Evolutionary conservation across 2,113 vertebrate species (phyloP), one percentile per base, ranked within the genome.

Genomic region (Pangasianodon hypophthalmus): DNA sequence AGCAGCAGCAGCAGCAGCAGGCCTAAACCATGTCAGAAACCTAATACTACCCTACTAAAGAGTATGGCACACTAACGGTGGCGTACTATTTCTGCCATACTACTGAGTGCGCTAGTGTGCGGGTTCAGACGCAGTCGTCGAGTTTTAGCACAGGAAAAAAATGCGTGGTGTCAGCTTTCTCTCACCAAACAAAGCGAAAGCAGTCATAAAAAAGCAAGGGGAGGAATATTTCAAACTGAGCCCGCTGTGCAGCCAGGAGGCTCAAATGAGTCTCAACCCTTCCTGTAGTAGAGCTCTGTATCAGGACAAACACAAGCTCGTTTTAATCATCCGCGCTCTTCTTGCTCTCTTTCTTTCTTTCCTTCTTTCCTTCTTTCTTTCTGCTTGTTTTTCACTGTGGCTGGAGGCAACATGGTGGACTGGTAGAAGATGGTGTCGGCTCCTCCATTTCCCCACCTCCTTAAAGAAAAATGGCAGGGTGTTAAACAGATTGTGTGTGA

Each of bases 391-490:
- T 18, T 10, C 62, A 67, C 2, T 10, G 26, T 29, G 24, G 0
- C 62, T 50, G 46, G 41, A 88, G 56, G 32, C 56, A 84, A 67
- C 86, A 87, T 48, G 54, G 91, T 84, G 73, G 67, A 88, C 87
- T 60, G 54, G 2, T 58, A 5, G 48, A 85, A 90, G 41, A 90
- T 87, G 75, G 58, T 87, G 87, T 75, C 87, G 83, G 46, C 56
- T 80, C 69, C 58, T 84, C 79, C 83, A 84, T 69, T 90, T 83
- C 88, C 79, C 32, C 91, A 58, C 81, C 89, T 77, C 56, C n/a
- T 62, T 60, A 50, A 84, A 85, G 52, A 69, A 62, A 82, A 54
- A 58, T 81, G 46, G 14, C 86, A 81, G 69, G 75, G 58, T 75
- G 26, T 13, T 41, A 11, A 41, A 77, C 10, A 75, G 87, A 77